Evolutionary conservation across 2,888 invertebrate species (phyloP), one percentile per base, ranked within the genome.

Genomic region (Mythimna albipuncta): DNA sequence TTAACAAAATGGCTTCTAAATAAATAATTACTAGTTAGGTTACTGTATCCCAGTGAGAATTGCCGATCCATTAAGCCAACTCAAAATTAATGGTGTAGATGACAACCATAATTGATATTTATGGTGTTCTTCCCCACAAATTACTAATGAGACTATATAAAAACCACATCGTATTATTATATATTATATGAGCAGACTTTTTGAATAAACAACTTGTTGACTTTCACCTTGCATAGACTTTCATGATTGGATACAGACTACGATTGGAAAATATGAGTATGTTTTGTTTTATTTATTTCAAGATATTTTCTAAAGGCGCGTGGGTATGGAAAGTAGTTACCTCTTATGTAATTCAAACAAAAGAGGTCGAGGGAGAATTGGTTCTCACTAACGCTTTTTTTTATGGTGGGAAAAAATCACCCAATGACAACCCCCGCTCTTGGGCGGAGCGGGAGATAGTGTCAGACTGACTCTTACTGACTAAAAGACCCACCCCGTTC

Each of bases 71-170:
- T 61, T 54, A 72, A 21, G 61, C 7, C 16, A 6, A 35, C 81
- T 38, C 19, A 21, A 64, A 74, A 61, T 61, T 62, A 64, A 79
- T 75, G 57, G 16, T 70, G 57, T 77, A 10, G 52, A 2, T 77
- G 75, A 75, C 67, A 77, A 16, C 62, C 38, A 3, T 64, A 65
- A 21, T 66, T 57, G 38, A 62, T 66, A 75, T 62, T 77, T 66
- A 77, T 66, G 44, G 6, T 19, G 3, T 44, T 58, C 32, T 32
- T 19, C 4, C 35, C n/a, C 44, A 47, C n/a, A 19, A 6, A 38
- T 47, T 11, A 55, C 50, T 62, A 62, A 57, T 57, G 35, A 19
- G 6, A 26, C 26, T 19, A 54, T 2, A 35, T 68, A 41, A 21
- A 2, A n/a, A 19, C 35, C 26, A 38, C 44, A 47, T 26, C 13